Percentiles rank a stretch among this genome's conserved stretches.
phyloP scores from a whole-genome alignment of 2,888 invertebrate species.

The Galerucella calmariensis region DNA sequence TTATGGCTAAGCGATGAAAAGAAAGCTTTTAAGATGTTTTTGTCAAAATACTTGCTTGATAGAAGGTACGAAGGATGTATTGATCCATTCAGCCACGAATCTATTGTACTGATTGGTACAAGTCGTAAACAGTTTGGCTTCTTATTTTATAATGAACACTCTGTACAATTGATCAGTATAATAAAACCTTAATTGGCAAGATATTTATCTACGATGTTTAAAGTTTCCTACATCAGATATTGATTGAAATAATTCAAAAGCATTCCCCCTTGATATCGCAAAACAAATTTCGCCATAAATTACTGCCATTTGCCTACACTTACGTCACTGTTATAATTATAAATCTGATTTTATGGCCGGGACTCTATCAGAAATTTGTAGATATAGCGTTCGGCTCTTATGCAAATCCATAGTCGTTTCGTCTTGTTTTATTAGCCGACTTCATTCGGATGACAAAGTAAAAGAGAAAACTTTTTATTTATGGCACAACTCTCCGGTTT shows the following conservation, averaged over 20 bases:
- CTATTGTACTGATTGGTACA: no score
- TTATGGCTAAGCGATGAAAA: no score
- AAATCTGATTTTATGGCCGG: constrained; percentile 57
- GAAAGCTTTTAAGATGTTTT: no score
- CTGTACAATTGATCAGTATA: no score
- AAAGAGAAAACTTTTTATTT: constrained; percentile 49
- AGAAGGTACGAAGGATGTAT: no score
- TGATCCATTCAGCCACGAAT: no score
- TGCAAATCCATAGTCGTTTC: constrained; percentile 54
- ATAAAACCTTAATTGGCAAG: no score
- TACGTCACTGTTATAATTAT: constrained; percentile 58
- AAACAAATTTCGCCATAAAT: constrained; percentile 58
- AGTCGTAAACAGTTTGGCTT: no score
- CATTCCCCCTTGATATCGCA: constrained; percentile 44
- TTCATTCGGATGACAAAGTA: constrained; percentile 46
- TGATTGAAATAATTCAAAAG: constrained; percentile 3
- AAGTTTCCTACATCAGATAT: constrained; percentile 3
- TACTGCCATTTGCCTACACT: constrained; percentile 55
- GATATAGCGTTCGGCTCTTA: constrained; percentile 51
- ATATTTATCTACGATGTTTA: neutral
- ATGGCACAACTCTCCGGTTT: constrained; percentile 38
- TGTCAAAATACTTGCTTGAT: no score
- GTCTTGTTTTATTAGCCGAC: constrained; percentile 50
- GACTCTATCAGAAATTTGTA: constrained; percentile 56
- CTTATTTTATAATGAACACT: no score